phyloP scores from a whole-genome alignment of 2,888 invertebrate species.

The Agriopis aurantiaria region DNA sequence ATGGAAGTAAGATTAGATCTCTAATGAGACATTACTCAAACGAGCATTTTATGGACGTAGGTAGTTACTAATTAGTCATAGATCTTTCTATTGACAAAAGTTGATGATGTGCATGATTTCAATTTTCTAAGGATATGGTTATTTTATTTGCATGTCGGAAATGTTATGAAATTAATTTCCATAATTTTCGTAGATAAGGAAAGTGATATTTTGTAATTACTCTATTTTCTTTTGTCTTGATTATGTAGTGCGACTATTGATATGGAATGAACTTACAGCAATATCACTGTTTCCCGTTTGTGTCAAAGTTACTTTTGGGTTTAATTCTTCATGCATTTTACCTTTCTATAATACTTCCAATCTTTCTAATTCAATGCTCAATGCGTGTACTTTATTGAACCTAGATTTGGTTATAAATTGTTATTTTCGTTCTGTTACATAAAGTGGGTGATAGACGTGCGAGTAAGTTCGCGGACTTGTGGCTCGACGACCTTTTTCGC shows the following conservation, averaged over 20 bases:
- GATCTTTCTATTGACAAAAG: background rate
- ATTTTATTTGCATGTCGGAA: conserved; percentile 8
- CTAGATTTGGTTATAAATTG: no score
- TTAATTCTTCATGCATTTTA: no score
- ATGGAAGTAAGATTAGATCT: conserved; percentile 39
- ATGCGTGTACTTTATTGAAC: no score
- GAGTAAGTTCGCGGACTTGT: no score
- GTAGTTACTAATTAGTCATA: conserved; percentile 15
- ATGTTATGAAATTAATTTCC: background rate
- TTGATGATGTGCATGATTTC: background rate
- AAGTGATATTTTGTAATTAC: background rate
- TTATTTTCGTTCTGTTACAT: no score
- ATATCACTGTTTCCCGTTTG: no score
- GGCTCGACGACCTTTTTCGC: no score
- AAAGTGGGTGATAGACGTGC: no score
- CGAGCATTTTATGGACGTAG: conserved; percentile 2
- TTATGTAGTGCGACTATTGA: background rate
- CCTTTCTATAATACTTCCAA: no score
- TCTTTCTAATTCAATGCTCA: no score
- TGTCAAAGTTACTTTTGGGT: no score
- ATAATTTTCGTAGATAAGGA: background rate
- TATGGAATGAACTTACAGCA: no score
- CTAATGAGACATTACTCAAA: conserved; percentile 15
- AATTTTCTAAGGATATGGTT: background rate
- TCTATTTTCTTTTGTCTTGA: background rate